Conservation (phyloP, 2,113 vertebrate species). For the Indicator maculatus region DNA sequence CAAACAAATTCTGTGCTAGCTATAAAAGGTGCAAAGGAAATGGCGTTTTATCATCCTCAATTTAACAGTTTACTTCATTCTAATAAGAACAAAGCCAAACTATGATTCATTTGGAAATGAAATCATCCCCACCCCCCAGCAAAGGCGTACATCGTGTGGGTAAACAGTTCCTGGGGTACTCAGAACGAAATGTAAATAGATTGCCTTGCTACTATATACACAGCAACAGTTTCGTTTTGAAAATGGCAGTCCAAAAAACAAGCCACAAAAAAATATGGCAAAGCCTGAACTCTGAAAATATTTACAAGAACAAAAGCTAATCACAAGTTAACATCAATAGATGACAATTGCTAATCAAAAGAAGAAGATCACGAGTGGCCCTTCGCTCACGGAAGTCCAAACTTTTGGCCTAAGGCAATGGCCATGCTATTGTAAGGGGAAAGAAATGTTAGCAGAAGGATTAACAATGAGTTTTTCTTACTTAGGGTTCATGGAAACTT, state of each 20-base stretch:
- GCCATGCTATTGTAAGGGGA: background rate
- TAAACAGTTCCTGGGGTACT: constrained; percentile 72
- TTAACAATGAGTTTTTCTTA: background rate
- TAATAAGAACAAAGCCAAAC: constrained; percentile 64
- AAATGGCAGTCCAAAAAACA: constrained; percentile 42
- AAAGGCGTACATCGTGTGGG: constrained; percentile 66
- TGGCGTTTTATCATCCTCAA: constrained; percentile 81
- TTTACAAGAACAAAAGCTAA: constrained; percentile 35
- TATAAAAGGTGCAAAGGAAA: constrained; percentile 87
- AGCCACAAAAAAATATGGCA: constrained; percentile 62
- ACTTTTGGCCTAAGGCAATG: background rate
- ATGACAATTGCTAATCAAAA: background rate
- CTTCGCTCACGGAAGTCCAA: background rate
- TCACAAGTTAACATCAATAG: background rate
- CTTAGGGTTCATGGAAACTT: background rate
- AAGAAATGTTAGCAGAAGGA: background rate
- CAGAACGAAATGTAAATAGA: constrained; percentile 72
- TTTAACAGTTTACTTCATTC: constrained; percentile 85
- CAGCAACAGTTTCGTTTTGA: constrained; percentile 61
- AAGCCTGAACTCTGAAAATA: constrained; percentile 31
- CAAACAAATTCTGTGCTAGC: constrained; percentile 81
- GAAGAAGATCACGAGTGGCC: background rate
- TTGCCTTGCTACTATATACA: constrained; percentile 68
- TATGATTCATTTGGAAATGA: constrained; percentile 76
- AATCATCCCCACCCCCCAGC: constrained; percentile 58